Evolutionary conservation across 2,113 vertebrate genomes (phyloP), one percentile per base, ranked within the genome.

Genomic region (Bostrychus sinensis): DNA sequence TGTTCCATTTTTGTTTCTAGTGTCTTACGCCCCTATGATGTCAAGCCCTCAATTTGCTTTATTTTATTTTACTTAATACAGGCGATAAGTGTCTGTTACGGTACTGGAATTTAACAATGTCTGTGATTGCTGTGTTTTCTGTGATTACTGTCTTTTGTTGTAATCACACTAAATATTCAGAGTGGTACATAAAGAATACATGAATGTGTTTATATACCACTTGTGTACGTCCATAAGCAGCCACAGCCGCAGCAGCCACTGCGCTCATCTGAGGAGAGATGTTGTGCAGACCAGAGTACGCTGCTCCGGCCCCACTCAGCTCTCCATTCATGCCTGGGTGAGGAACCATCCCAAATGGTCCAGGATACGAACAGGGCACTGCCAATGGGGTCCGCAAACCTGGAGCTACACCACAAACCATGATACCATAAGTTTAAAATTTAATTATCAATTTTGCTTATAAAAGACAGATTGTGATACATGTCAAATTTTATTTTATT

Each of bases 311-410:
- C 81, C 93, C 95, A 48, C 92, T 92, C 75, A 98, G 93, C 1
- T 96, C 94, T 7, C 96, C 96, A 0, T 97, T 98, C 92, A 98
- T 95, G 50, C 95, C 95, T 0, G 94, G 95, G 87, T 97, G 96
- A 48, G 95, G 92, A 89, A 98, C 95, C 95, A 98, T 96, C 22
- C 94, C 95, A 0, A 98, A 98, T 0, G 96, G 95, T 0, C 93
- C 83, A 0, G 94, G 93, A 2, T 98, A 98, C 0, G 95, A 94
- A 41, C 95, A 93, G 0, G 94, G 91, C 16, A 98, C 91, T 10
- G 96, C 94, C 84, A 98, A 87, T 1, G 96, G 96, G 0, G 94
- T 94, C 14, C 95, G 92, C 48, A 98, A 92, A 34, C 94, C 94
- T 0, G 96, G 94, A 34, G 93, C 96, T 90, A 19, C 10, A 42